Conservation (phyloP, 2,797 vertebrate genomes). For the Craterocephalus amniculus region DNA sequence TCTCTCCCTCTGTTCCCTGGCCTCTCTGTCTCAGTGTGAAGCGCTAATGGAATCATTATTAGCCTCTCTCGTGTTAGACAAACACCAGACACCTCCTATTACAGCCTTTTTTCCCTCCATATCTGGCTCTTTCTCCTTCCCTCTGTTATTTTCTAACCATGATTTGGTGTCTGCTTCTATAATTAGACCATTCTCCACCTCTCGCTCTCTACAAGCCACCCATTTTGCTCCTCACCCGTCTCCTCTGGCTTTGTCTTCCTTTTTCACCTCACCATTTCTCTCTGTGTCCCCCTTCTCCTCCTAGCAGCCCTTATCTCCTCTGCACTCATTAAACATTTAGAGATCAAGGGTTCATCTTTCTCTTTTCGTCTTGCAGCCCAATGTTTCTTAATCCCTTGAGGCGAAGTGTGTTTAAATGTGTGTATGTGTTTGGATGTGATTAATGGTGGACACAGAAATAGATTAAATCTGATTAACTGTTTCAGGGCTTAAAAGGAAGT, state of each 20-base stretch:
- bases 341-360: constrained; percentile 65
- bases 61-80: constrained; percentile 77
- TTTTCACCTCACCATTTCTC: constrained; percentile 63
- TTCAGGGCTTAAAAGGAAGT: constrained; percentile 8
- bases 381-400: constrained; percentile 29
- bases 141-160: constrained; percentile 68
- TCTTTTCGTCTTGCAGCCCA: constrained; percentile 51
- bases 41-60: constrained; percentile 86
- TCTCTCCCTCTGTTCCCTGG: constrained; percentile 13
- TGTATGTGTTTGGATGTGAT: constrained; percentile 20
- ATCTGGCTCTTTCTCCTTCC: constrained; percentile 58
- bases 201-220: constrained; percentile 23
- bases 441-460: constrained; percentile 17
- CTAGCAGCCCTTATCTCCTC: constrained; percentile 49
- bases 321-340: constrained; percentile 74
- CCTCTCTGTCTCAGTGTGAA: constrained; percentile 60
- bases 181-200: constrained; percentile 59
- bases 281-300: constrained; percentile 35
- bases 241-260: constrained; percentile 51
- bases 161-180: constrained; percentile 63
- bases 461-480: constrained; percentile 26
- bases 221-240: constrained; percentile 57
- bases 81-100: constrained; percentile 82
- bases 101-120: constrained; percentile 63
- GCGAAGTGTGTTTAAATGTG: constrained; percentile 31